Evolutionary conservation across 2,888 invertebrate species (phyloP).

Genomic region (Dinocampus coccinellae): DNA sequence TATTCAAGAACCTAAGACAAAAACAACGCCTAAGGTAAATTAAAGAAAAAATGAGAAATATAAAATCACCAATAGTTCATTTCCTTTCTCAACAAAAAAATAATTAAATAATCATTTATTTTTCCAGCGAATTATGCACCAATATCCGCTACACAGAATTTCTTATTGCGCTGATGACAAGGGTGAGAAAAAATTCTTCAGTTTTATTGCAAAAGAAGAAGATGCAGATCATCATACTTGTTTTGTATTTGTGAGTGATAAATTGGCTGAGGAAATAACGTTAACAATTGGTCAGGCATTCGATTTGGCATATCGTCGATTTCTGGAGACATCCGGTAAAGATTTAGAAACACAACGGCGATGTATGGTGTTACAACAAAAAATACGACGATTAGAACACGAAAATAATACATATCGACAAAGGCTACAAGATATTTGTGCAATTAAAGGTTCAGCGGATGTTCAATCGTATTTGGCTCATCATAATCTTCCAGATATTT

Average conservation of each 20-base stretch:
- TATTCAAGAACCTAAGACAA: constrained; percentile 78
- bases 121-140: constrained; percentile 82
- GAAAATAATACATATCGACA: constrained; percentile 88
- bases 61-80: not conserved
- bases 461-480: constrained; percentile 71
- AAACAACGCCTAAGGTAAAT: constrained; percentile 65
- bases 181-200: constrained; percentile 96
- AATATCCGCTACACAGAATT: constrained; percentile 96
- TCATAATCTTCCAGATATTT: constrained; percentile 71
- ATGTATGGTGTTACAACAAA: constrained; percentile 82
- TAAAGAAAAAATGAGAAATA: constrained; percentile 6
- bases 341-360: constrained; percentile 89
- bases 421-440: constrained; percentile 79
- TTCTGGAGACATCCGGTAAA: constrained; percentile 91
- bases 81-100: not conserved
- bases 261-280: constrained; percentile 97
- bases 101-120: constrained; percentile 31
- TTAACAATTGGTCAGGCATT: constrained; percentile 98
- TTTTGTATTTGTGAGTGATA: constrained; percentile 97
- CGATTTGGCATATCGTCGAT: constrained; percentile 95
- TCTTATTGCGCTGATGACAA: constrained; percentile 99
- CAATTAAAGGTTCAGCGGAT: constrained; percentile 71
- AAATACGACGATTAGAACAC: constrained; percentile 87
- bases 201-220: constrained; percentile 89
- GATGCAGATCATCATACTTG: constrained; percentile 88